Conservation (phyloP, 2,113 vertebrate species). For the Poeciliopsis occidentalis region DNA sequence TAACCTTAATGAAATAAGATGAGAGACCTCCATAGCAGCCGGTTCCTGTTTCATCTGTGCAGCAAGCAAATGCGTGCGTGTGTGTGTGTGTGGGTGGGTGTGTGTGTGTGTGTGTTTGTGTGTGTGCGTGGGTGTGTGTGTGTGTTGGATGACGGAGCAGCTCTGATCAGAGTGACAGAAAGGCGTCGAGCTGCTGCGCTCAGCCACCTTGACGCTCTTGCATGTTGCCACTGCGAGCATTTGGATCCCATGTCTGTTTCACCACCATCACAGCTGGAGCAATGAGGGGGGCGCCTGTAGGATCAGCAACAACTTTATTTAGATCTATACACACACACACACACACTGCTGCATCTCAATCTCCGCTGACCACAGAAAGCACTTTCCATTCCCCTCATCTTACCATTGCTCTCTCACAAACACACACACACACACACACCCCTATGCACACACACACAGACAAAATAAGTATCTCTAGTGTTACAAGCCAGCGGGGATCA, state of each 20-base stretch:
- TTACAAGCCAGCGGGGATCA: slow-evolving; percentile 26
- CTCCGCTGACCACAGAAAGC: slow-evolving; percentile 55
- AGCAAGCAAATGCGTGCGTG: slow-evolving; percentile 6
- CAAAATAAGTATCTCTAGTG: slow-evolving; percentile 53
- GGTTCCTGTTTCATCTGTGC: slow-evolving; percentile 14
- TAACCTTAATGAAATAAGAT: slow-evolving; percentile 13
- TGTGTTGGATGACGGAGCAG: slow-evolving; percentile 52
- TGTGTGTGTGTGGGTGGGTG: no score
- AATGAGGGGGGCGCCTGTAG: slow-evolving; percentile 36
- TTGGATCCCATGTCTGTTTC: slow-evolving; percentile 57
- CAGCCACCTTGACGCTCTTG: slow-evolving; percentile 36
- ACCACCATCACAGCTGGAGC: slow-evolving; percentile 65
- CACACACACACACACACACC: background rate
- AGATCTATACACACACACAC: slow-evolving; percentile 15
- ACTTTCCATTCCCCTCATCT: slow-evolving; percentile 54
- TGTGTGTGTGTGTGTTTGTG: no score
- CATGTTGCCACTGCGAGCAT: slow-evolving; percentile 70
- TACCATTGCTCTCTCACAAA: slow-evolving; percentile 12
- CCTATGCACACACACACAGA: background rate
- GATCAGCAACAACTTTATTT: slow-evolving; percentile 69
- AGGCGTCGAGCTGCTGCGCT: slow-evolving; percentile 26
- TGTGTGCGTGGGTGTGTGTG: background rate
- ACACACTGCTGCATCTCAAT: slow-evolving; percentile 26
- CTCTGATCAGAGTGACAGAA: slow-evolving; percentile 41
- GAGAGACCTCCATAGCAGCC: background rate